Conservation (phyloP, 2,888 invertebrate genomes). For the Caenorhabditis sp. region DNA sequence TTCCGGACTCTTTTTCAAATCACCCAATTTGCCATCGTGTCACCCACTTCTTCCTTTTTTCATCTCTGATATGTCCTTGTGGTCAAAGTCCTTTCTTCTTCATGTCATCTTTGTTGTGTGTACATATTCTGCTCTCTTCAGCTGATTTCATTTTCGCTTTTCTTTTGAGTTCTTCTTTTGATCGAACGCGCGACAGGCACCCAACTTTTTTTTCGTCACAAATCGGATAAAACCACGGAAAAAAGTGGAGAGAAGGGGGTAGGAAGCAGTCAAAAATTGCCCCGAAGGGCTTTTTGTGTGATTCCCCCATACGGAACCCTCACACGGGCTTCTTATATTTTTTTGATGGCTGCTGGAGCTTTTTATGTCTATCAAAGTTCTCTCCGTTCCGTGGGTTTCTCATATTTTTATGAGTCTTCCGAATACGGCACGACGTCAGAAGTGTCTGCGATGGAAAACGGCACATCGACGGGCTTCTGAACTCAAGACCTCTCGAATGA, state of each 20-base stretch:
- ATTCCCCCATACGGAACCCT: constrained; percentile 6
- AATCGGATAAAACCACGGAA: constrained; percentile 49
- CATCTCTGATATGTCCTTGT: constrained; percentile 51
- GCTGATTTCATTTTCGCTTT: constrained; percentile 42
- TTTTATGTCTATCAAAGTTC: constrained; percentile 46
- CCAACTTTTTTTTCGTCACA: constrained; percentile 33
- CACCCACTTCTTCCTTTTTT: constrained; percentile 31
- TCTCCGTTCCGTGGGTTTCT: constrained; percentile 16
- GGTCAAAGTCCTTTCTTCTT: constrained; percentile 38
- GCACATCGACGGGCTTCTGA: too few species aligned
- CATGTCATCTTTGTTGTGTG: constrained; percentile 48
- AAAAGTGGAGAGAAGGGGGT: constrained; percentile 7
- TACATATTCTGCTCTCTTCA: constrained; percentile 15
- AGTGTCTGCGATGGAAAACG: background rate
- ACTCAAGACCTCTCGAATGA: too few species aligned
- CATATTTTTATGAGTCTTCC: constrained; percentile 8
- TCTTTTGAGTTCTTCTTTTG: constrained; percentile 50
- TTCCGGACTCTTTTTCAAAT: constrained; percentile 33
- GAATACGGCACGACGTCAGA: background rate
- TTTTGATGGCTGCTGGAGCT: constrained; percentile 1
- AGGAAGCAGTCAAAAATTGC: constrained; percentile 56
- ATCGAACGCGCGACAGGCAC: constrained; percentile 44
- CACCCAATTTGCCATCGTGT: constrained; percentile 45
- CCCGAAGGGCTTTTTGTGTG: constrained; percentile 55
- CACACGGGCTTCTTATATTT: constrained; percentile 19